A percentile compares a stretch with the other conserved stretches of the same genome.
phyloP scores from a whole-genome alignment of 1,140 invertebrate species.

The Ooceraea biroi region DNA sequence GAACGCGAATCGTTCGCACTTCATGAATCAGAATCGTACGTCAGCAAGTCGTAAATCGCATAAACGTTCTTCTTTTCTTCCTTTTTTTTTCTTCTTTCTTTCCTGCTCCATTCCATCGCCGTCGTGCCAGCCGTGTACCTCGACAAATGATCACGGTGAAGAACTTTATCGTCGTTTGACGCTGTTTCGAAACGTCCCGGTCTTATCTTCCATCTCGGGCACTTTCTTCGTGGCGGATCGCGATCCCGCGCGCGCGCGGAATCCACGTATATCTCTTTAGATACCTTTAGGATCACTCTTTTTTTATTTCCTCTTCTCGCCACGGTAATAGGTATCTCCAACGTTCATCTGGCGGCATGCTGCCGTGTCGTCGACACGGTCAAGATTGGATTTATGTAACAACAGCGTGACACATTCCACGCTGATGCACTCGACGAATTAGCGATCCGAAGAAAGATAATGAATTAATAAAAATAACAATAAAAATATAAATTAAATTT shows the following conservation, averaged over 20 bases:
- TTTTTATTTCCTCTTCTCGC: neutral
- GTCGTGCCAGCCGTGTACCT: neutral
- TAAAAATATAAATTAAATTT: no score
- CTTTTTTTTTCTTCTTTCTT: neutral
- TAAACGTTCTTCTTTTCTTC: neutral
- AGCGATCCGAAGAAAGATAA: no score
- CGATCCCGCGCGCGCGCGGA: conserved; percentile 14
- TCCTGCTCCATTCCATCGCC: neutral
- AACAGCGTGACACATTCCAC: conserved; percentile 63
- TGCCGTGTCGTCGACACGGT: conserved; percentile 53
- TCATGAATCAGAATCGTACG: neutral
- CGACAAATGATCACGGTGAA: conserved; percentile 53
- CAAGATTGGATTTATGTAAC: conserved; percentile 67
- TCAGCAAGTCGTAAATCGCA: neutral
- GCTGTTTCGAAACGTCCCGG: conserved; percentile 60
- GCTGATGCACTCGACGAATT: conserved; percentile 10
- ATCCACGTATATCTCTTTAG: conserved; percentile 40
- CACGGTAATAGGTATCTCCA: conserved; percentile 42
- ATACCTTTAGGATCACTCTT: conserved; percentile 14
- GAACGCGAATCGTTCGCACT: neutral
- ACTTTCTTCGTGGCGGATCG: conserved; percentile 59
- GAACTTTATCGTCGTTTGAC: conserved; percentile 49
- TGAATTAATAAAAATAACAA: no score
- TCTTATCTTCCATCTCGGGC: conserved; percentile 58
- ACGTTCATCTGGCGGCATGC: conserved; percentile 59